Evolutionary conservation across 2,113 vertebrate species (phyloP).

Genomic region (Garra rufa): DNA sequence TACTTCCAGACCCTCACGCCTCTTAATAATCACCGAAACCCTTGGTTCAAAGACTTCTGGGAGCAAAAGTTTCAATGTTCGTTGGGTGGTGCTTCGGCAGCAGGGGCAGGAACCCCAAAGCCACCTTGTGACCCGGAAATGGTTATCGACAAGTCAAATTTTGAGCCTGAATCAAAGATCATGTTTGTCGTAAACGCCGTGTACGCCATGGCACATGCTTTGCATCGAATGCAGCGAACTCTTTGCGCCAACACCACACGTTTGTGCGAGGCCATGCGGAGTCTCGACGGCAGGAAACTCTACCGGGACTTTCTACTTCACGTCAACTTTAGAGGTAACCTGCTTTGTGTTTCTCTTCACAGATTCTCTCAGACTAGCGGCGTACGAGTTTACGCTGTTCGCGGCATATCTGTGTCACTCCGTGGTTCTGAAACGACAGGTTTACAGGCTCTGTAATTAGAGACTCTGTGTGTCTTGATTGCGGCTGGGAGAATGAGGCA

Average conservation of each 20-base stretch:
- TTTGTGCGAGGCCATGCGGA: constrained; percentile 93
- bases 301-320: constrained; percentile 96
- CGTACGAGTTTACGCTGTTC: constrained; percentile 18
- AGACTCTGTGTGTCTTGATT: constrained; percentile 51
- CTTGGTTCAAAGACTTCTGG: constrained; percentile 98
- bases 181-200: constrained; percentile 99
- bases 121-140: constrained; percentile 83
- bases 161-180: constrained; percentile 98
- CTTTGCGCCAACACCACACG: constrained; percentile 93
- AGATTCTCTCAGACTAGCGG: not conserved
- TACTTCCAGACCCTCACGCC: constrained; percentile 93
- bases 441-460: constrained; percentile 56
- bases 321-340: constrained; percentile 94
- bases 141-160: constrained; percentile 86
- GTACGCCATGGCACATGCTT: constrained; percentile 92
- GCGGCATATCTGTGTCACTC: constrained; percentile 44
- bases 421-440: constrained; percentile 39
- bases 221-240: constrained; percentile 93
- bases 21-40: constrained; percentile 88
- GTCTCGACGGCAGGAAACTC: constrained; percentile 89
- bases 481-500: constrained; percentile 36
- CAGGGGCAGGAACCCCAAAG: constrained; percentile 67
- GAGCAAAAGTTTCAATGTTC: constrained; percentile 97
- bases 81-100: constrained; percentile 64
- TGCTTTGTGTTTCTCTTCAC: not conserved